These are phyloP conservation scores for Fragariocoptes setiger DNA, from an alignment of 1,140 invertebrate genomes.

Conservation along the genomic window DNA sequence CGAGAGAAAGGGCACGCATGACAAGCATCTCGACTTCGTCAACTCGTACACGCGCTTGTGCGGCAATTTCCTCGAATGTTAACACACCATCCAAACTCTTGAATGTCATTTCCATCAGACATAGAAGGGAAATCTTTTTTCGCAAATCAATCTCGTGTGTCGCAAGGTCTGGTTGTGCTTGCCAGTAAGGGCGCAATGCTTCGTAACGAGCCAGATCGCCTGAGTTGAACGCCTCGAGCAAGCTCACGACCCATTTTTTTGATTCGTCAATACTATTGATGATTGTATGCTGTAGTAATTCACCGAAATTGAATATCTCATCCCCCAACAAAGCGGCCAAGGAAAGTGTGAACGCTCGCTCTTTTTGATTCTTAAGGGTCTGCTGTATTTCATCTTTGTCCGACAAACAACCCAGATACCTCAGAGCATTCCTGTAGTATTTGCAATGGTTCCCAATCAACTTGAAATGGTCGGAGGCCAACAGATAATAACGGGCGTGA, in stretches of 20 bases:
- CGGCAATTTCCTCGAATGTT: constrained; percentile 62
- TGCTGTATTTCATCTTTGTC: constrained; percentile 21
- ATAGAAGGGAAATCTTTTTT: constrained; percentile 73
- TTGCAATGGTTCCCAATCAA: constrained; percentile 54
- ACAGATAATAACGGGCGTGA: constrained; percentile 71
- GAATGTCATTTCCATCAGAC: constrained; percentile 74
- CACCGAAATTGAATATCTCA: constrained; percentile 86
- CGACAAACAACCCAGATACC: constrained; percentile 51
- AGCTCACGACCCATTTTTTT: constrained; percentile 49
- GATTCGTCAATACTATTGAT: constrained; percentile 48
- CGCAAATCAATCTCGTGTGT: constrained; percentile 45
- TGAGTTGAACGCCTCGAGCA: constrained; percentile 65
- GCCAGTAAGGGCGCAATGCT: constrained; percentile 39
- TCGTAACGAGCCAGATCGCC: constrained; percentile 66
- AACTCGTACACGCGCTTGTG: constrained; percentile 41
- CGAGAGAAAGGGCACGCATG: constrained; percentile 93
- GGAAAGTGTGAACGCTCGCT: constrained; percentile 61
- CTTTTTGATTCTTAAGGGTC: constrained; percentile 27
- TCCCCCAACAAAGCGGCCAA: constrained; percentile 74
- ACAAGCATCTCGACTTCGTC: constrained; percentile 60
- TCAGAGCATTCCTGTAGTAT: constrained; percentile 76
- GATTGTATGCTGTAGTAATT: constrained; percentile 63
- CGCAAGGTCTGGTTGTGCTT: constrained; percentile 49
- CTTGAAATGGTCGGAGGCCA: constrained; percentile 62
- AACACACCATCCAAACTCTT: constrained; percentile 34